Evolutionary conservation across 1,140 invertebrate genomes (phyloP).

Genomic region (Pristionchus pacificus): DNA sequence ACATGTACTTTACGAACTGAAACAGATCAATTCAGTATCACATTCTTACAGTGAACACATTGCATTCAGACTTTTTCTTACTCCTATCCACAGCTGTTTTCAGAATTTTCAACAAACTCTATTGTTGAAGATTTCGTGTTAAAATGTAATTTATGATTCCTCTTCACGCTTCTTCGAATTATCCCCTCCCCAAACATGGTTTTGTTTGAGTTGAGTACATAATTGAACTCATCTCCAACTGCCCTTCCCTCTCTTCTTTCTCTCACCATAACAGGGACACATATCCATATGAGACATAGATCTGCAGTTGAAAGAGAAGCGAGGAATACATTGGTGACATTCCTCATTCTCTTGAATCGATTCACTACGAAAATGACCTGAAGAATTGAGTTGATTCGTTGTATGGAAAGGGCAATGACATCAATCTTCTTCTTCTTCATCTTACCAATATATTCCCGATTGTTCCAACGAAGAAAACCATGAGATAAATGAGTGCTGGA

Average conservation of each 20-base stretch:
- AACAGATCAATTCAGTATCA: slow-evolving; percentile 3
- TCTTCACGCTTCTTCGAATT: too few species aligned
- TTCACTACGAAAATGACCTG: slow-evolving; percentile 41
- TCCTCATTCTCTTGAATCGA: slow-evolving; percentile 63
- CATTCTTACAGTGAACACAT: too few species aligned
- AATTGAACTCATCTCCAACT: too few species aligned
- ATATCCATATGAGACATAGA: slow-evolving; percentile 69
- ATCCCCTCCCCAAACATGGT: too few species aligned
- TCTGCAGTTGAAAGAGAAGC: slow-evolving; percentile 70
- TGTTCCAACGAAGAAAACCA: slow-evolving; percentile 39
- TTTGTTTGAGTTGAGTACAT: too few species aligned
- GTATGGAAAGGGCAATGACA: neutral
- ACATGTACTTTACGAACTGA: slow-evolving; percentile 59
- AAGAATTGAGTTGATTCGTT: neutral
- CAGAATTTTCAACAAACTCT: too few species aligned
- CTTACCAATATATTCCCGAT: slow-evolving; percentile 35
- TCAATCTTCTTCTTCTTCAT: neutral
- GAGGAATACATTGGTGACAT: slow-evolving; percentile 71
- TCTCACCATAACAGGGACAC: slow-evolving; percentile 72
- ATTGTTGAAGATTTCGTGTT: too few species aligned
- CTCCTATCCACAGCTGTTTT: too few species aligned
- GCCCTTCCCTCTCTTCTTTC: too few species aligned
- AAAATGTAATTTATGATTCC: too few species aligned
- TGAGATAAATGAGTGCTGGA: slow-evolving; percentile 35
- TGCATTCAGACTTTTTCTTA: too few species aligned